Base-by-base conservation (phyloP, 92 coral and sea anemone species). In the Meandrina meandrites region DNA sequence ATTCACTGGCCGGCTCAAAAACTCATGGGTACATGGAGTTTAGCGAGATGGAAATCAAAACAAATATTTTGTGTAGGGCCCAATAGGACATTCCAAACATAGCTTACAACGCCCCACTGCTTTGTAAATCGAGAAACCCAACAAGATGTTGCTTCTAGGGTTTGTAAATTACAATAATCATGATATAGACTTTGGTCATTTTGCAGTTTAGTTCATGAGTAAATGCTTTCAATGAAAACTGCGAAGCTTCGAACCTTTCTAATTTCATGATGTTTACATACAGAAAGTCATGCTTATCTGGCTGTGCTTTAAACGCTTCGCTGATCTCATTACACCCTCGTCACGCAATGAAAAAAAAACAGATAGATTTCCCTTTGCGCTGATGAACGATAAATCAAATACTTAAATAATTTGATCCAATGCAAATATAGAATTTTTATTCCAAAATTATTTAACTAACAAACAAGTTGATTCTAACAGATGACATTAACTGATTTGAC, bases 291-390 rank as follows among this genome's bases (percentile, higher is more conserved):
- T 48, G 18, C 14, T 21, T 70, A 28, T 66, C 78, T 50, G 77
- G 62, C 64, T 30, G 85, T 37, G 73, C 32, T 22, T 16, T 24
- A 0, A 69, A 17, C 87, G 87, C 72, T 36, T 57, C 35, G 34
- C 0, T 73, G 87, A 73, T n/a, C 48, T 84, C 42, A 17, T 24
- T 57, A 22, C 31, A 8, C 17, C 40, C 37, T 57, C n/a, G 74
- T 84, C 87, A 84, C 87, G 81, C 80, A 84, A 83, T 4, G 22
- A 18, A 48, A 50, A 69, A 18, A 19, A 68, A 2, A n/a, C n/a
- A n/a, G n/a, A n/a, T 6, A 27, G 9, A 45, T n/a, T 81, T 21
- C 12, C 28, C 15, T 31, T 40, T 69, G 27, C 53, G 12, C 12
- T 45, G 30, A 6, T 50, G 30, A 19, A 50, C 50, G 27, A 37